Evolutionary conservation across 2,113 vertebrate genomes (phyloP), one percentile per base, ranked within the genome.

Genomic region (Irena cyanogastra): DNA sequence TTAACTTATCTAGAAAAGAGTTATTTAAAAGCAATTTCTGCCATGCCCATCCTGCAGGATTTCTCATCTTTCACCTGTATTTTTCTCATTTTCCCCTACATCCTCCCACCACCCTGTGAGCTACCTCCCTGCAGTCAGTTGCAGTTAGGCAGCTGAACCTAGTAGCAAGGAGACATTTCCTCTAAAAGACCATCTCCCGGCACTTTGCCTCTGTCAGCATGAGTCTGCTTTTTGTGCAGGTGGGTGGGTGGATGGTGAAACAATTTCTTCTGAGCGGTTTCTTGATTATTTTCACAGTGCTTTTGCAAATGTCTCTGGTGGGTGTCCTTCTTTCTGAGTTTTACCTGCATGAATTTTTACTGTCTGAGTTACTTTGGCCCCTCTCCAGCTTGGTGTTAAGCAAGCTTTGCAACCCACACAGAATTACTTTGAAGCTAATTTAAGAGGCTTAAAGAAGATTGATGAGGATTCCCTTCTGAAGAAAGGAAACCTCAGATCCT

Each of bases 381-480:
- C 5, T 70, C 15, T 84, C 90, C 94, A 89, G 65, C 33, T 89
- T 42, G 60, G 12, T 72, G 66, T 94, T 92, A 65, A 86, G 47
- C 50, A 79, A 69, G 56, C 52, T 83, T 88, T 88, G 42, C 83
- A 90, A 83, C 68, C 76, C 53, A 7, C 53, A 42, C 24, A 37
- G 81, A 85, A 83, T 80, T 91, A 50, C 71, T 88, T 85, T 90
- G 74, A 66, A 85, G 72, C 83, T 84, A 80, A 87, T 96, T 79
- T 92, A 91, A 91, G 89, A 94, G 10, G 12, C 54, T 80, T 87
- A 77, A 86, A 77, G 54, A 92, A 80, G 88, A 90, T 80, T 86
- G 65, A 87, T 93, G 41, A 81, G 83, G 88, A 86, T 94, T 93
- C 71, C 76, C 44, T 69, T 90, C 68, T 30, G 30, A 70, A 93